phyloP scores from a whole-genome alignment of 2,113 vertebrate species.

The Myrmophylax atrothorax region DNA sequence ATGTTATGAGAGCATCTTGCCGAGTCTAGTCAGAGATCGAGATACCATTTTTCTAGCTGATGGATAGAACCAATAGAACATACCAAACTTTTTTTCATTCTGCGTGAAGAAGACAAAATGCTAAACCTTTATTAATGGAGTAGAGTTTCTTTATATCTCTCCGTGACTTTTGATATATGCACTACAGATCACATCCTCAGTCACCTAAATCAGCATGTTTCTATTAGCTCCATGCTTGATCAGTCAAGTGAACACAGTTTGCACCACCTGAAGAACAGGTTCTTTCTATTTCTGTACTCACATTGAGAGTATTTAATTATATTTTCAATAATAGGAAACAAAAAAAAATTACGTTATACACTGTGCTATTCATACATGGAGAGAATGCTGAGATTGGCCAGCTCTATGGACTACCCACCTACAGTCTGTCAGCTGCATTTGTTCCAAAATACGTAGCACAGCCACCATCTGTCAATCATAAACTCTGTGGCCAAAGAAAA shows the following conservation, averaged over 20 bases:
- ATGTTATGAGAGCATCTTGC: not conserved
- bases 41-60: not conserved
- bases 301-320: not conserved
- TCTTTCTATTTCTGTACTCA: not conserved
- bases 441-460: not conserved
- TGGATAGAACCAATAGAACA: not conserved
- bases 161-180: not conserved
- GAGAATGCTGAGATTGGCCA: not conserved
- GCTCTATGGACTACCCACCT: not conserved
- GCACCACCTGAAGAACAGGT: not conserved
- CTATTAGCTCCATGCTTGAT: not conserved
- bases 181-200: not conserved
- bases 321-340: not conserved
- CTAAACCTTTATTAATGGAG: not conserved
- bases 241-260: not conserved
- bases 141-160: not conserved
- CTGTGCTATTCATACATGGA: not conserved
- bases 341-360: not conserved
- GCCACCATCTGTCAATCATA: not conserved
- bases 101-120: not conserved
- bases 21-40: not conserved
- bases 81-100: not conserved
- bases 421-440: constrained; percentile 1
- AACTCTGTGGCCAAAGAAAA: not conserved
- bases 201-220: not conserved